phyloP scores from a whole-genome alignment of 2,888 invertebrate genomes.

The Leptogaster cylindrica region DNA sequence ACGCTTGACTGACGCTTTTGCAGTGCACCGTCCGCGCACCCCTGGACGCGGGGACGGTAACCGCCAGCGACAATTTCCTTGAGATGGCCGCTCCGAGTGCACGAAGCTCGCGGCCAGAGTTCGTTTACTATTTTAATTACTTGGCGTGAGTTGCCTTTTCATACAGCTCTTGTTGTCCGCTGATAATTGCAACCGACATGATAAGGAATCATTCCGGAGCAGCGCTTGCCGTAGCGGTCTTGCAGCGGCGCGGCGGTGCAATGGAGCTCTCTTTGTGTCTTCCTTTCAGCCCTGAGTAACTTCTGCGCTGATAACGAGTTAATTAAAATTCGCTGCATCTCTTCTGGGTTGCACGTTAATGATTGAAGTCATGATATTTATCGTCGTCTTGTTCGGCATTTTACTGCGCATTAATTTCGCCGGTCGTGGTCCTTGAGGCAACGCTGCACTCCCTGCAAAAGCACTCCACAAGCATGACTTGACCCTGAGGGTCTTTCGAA shows the following conservation, averaged over 20 bases:
- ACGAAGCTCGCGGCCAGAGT: constrained; percentile 17
- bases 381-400: no score
- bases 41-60: constrained; percentile 1
- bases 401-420: no score
- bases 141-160: constrained; percentile 30
- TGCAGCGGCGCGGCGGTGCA: constrained; percentile 41
- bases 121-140: constrained; percentile 41
- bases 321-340: constrained; percentile 43
- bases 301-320: constrained; percentile 45
- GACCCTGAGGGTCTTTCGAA: no score
- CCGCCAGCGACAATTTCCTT: neutral
- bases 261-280: constrained; percentile 28
- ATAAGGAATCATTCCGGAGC: constrained; percentile 42
- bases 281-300: constrained; percentile 31
- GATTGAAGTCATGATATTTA: no score
- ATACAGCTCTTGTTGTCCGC: constrained; percentile 28
- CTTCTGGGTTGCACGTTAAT: constrained; percentile 37
- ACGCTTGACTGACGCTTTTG: neutral
- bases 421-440: no score
- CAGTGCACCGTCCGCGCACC: neutral
- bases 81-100: constrained; percentile 8
- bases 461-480: no score
- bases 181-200: constrained; percentile 43
- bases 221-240: constrained; percentile 39
- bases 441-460: no score